Base-by-base conservation (phyloP, 2,888 invertebrate species). In the Pristionchus fissidentatus region DNA sequence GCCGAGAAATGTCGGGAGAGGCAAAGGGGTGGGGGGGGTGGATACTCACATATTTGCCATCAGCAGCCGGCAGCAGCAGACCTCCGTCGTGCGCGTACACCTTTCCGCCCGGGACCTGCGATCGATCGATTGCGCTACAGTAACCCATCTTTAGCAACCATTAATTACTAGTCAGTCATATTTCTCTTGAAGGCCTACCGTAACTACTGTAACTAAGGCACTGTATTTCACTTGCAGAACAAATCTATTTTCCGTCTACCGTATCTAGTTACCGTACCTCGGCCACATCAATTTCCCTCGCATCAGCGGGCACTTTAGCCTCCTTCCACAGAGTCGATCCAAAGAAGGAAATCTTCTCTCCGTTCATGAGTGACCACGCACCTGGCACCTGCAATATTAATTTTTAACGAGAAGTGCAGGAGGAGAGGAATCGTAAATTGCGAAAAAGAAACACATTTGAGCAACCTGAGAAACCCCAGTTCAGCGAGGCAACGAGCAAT, bases 21-120 rank as follows among this genome's bases (percentile, higher is more conserved):
- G n/a, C n/a, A n/a, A n/a, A n/a, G n/a, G n/a, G n/a, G n/a, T n/a
- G n/a, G n/a, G n/a, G n/a, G n/a, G n/a, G n/a, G n/a, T n/a, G n/a
- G n/a, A n/a, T 32, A 75, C 94, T 93, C 80, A 96, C 95, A 93
- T 94, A 95, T 81, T 95, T 94, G 0, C 95, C 95, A 93, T 97
- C 97, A 85, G 94, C 94, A n/a, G 96, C 96, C 84, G 95, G 95
- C 22, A 98, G 94, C 26, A 97, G 91, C 13, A 98, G 93, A 0
- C 98, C 97, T 62, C 86, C 87, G 38, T 90, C 90, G 83, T 91
- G 91, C 4, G 86, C 89, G 41, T 85, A 85, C 19, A 89, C 87
- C 80, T 85, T 84, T 15, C 83, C 83, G n/a, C 77, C 82, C n/a
- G 84, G 83, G 49, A 84, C 83, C 84, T 84, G 19, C 83, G 83